Conservation (phyloP, 2,888 invertebrate species). For the Plagodis dolabraria region DNA sequence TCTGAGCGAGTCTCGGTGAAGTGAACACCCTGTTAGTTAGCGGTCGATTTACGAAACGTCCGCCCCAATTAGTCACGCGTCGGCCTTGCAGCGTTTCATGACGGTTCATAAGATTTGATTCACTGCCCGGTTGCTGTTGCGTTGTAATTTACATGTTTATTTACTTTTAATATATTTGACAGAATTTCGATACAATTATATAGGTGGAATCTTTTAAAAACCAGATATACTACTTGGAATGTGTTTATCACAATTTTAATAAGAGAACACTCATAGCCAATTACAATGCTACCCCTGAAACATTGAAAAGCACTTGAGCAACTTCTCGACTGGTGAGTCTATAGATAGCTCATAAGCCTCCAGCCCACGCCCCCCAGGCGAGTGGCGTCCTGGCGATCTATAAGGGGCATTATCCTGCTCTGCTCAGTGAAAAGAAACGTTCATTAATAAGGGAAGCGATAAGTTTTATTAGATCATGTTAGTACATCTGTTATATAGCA, state of each 20-base stretch:
- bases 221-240: neutral
- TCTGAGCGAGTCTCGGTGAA: neutral
- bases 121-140: neutral
- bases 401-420: no score
- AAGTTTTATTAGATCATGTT: no score
- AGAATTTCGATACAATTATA: neutral
- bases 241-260: no score
- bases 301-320: neutral
- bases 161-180: neutral
- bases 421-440: no score
- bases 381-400: no score
- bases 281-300: neutral
- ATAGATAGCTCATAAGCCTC: no score
- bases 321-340: neutral
- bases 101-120: constrained; percentile 4
- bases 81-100: constrained; percentile 43
- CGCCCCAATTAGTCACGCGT: constrained; percentile 50
- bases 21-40: constrained; percentile 42
- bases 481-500: no score
- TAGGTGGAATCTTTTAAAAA: neutral
- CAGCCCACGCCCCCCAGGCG: no score
- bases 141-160: neutral
- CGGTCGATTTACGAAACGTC: constrained; percentile 49
- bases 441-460: no score
- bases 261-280: neutral